Evolutionary conservation across 2,888 invertebrate species (phyloP), one percentile per base, ranked within the genome.

Genomic region (Lepidochrysops patricia): DNA sequence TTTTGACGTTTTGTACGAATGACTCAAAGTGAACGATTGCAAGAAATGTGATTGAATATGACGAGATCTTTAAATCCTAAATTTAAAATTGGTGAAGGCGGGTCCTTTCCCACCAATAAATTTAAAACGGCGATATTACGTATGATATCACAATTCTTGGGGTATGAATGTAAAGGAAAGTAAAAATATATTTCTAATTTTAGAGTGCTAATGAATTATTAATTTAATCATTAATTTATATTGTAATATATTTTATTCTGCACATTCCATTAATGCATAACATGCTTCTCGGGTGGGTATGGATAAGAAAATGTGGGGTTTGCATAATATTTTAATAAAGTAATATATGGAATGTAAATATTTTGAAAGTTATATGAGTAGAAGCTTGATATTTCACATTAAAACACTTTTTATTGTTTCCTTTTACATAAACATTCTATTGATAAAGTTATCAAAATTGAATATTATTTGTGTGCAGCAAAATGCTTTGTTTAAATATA

Each of bases 131-230:
- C 27, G 7, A 34, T 27, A 13, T 26, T 49, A 32, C 9, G 15
- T 67, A 71, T 73, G 72, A 76, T 80, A 78, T 81, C 74, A 77
- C 79, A 83, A 75, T 72, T 79, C 76, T 78, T 78, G 80, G 72
- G 61, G 64, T 62, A 64, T 80, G 82, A 71, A 71, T 74, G 80
- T 61, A 29, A 68, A 72, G 71, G 76, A 75, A 81, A 70, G 76
- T 77, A 82, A 66, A 80, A 83, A 73, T 79, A 84, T 82, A 87
- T 85, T 84, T 80, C 68, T 83, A 84, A 84, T 74, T 80, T 72
- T 88, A 89, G 88, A 82, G 89, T 89, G 86, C 88, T 89, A 89
- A 88, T 88, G 78, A 84, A 84, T 32, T 54, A 78, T 84, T 79
- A 85, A 62, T 84, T 84, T 79, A 81, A 82, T 76, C 78, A 79